Percentiles rank a stretch among this genome's conserved stretches.
phyloP scores from a whole-genome alignment of 2,113 vertebrate genomes.

The Nicator chloris region DNA sequence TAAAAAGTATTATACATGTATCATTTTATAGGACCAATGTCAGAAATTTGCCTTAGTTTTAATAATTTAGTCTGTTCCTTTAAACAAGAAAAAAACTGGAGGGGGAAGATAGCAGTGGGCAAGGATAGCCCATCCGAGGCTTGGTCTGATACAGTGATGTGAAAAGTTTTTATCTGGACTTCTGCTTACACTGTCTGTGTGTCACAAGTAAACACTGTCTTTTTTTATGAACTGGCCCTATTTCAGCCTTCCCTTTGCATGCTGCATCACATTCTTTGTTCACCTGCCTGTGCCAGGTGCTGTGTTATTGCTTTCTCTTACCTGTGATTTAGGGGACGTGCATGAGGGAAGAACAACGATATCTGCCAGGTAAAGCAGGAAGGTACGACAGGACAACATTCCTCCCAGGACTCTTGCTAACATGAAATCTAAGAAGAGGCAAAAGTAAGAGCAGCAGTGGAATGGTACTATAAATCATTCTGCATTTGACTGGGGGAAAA shows the following conservation, averaged over 20 bases:
- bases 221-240: background rate
- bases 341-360: background rate
- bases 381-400: rapidly evolving
- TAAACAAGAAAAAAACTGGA: background rate
- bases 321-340: too few relatives aligned
- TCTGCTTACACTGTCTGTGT: background rate
- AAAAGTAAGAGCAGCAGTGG: background rate
- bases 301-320: background rate
- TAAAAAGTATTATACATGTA: background rate
- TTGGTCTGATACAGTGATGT: background rate
- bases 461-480: background rate
- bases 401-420: background rate
- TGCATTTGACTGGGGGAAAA: background rate
- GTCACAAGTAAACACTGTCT: background rate
- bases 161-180: background rate
- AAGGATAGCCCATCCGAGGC: background rate
- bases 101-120: background rate
- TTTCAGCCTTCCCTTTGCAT: background rate
- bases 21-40: background rate
- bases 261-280: rapidly evolving
- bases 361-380: rapidly evolving
- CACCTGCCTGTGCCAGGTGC: background rate
- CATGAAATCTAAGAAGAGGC: background rate
- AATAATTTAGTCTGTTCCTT: background rate
- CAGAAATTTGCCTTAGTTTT: background rate